Evolutionary conservation across 2,888 invertebrate species (phyloP), one percentile per base, ranked within the genome.

Genomic region (Monopis laevigella): DNA sequence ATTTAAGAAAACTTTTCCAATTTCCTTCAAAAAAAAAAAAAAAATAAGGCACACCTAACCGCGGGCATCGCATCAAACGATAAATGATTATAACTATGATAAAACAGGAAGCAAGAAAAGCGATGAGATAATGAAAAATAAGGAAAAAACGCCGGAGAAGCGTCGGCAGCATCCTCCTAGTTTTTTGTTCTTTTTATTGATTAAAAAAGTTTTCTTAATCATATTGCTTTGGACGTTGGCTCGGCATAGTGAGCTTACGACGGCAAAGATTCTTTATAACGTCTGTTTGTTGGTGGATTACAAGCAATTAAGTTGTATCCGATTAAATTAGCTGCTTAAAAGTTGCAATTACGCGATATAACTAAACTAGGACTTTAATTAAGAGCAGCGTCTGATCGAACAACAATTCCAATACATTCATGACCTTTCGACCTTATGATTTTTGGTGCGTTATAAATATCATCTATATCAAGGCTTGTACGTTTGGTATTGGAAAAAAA

Each of bases 1-100:
- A n/a, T n/a, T 52, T 41, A 43, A 51, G 47, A 58, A 28, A 71
- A 72, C 64, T 73, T 73, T 73, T 72, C 70, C 70, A 73, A 72
- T 73, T 72, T 69, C 69, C 73, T 58, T 50, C 13, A 17, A 16
- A 42, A 47, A 48, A 49, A 60, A 54, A 48, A 21, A 12, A 21
- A 12, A 13, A 36, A 36, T 16, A 36, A 12, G 21, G 21, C 11
- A 36, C 21, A 21, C 21, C 36, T 53, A 54, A 56, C 58, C 57
- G 62, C 61, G 59, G 56, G 53, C 56, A 18, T 59, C 60, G 61
- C 71, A 66, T 75, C 78, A 77, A 78, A 78, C 78, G 74, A 55
- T 71, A 70, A 73, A 67, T 68, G 72, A 78, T 77, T 74, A 72
- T 67, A 71, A 72, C 65, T 68, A 64, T 69, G 67, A 69, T 63